Conservation (phyloP, 2,797 vertebrate species). For the Bradypus variegatus region DNA sequence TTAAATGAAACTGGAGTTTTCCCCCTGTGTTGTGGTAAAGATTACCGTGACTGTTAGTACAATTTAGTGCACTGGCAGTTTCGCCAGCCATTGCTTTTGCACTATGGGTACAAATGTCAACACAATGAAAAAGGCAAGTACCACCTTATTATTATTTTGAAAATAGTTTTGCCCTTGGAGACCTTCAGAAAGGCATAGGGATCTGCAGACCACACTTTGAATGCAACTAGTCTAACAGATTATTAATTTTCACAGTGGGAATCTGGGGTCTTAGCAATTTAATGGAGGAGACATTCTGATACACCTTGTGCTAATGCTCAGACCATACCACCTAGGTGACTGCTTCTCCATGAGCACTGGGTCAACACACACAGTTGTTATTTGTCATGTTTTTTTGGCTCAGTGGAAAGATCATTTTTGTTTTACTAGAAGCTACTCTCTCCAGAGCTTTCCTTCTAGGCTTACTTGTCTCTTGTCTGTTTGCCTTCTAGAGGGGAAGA, state of each 20-base stretch:
- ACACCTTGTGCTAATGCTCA: not conserved
- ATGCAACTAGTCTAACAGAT: not conserved
- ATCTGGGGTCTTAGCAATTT: not conserved
- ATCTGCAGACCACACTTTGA: not conserved
- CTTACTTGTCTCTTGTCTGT: constrained; percentile 28
- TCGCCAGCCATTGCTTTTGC: constrained; percentile 14
- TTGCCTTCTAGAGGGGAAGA: constrained; percentile 70
- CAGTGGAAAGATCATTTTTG: not conserved
- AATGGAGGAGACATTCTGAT: not conserved
- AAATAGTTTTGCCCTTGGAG: constrained; percentile 27
- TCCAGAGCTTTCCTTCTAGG: not conserved
- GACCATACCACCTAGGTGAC: not conserved
- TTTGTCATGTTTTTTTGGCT: not conserved
- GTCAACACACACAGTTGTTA: not conserved
- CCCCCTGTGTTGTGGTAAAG: not conserved
- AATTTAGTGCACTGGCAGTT: not conserved
- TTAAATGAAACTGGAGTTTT: not conserved
- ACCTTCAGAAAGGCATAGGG: not conserved
- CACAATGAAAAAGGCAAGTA: not conserved
- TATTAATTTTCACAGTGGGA: not conserved
- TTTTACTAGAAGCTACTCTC: not conserved
- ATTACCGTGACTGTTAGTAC: not conserved
- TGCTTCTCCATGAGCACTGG: not conserved
- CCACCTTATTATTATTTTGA: not conserved
- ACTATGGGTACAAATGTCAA: not conserved